Conservation (phyloP, 2,113 vertebrate genomes). For the Epinephelus cyanopodus region DNA sequence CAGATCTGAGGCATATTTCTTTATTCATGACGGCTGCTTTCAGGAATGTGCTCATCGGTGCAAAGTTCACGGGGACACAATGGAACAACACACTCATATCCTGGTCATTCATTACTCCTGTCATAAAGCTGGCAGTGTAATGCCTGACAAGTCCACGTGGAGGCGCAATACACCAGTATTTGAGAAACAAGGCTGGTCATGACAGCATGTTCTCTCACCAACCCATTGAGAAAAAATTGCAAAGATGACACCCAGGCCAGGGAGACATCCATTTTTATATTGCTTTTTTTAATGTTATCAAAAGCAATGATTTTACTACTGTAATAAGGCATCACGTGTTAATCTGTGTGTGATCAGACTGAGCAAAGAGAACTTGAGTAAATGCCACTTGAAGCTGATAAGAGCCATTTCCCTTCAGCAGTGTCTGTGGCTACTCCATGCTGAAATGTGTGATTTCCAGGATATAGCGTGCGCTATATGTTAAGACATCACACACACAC, state of each 20-base stretch:
- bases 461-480: slow-evolving; percentile 7
- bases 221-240: slow-evolving; percentile 51
- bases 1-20: slow-evolving; percentile 59
- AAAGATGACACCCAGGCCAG: background rate
- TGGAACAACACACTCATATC: slow-evolving; percentile 76
- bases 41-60: slow-evolving; percentile 74
- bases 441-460: slow-evolving; percentile 41
- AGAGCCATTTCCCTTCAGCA: slow-evolving; percentile 25
- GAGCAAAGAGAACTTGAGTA: slow-evolving; percentile 24
- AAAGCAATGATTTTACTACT: background rate
- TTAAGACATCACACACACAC: slow-evolving; percentile 13
- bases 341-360: slow-evolving; percentile 28
- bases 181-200: background rate
- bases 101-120: slow-evolving; percentile 60
- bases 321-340: background rate
- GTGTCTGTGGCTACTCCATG: slow-evolving; percentile 22
- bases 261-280: background rate
- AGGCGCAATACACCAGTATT: slow-evolving; percentile 44
- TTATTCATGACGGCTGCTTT: slow-evolving; percentile 53
- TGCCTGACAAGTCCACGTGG: slow-evolving; percentile 57
- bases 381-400: slow-evolving; percentile 26
- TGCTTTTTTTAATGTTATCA: background rate
- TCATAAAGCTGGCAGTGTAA: slow-evolving; percentile 11
- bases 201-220: background rate
- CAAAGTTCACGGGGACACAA: slow-evolving; percentile 72